Base-by-base conservation (phyloP, 2,888 invertebrate species). In the Drosophila mettleri region DNA sequence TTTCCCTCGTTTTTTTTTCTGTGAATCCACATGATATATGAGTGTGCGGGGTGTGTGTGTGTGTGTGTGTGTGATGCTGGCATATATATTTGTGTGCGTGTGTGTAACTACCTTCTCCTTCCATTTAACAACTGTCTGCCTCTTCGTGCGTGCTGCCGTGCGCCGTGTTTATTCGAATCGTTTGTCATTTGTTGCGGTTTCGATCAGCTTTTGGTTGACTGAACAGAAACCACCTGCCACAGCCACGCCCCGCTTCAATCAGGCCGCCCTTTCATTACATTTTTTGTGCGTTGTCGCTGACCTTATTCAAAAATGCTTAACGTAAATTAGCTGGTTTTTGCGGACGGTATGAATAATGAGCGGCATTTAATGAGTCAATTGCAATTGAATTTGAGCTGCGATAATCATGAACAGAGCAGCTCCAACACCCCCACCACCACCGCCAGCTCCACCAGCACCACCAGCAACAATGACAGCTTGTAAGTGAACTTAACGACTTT, bases 141-240 rank as follows among this genome's bases (percentile, higher is more conserved):
- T 48, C 41, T 20, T 34, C 16, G 36, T 38, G 51, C 9, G 29
- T 38, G 20, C 33, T 29, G 24, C 43, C 29, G 65, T 74, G 39
- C 48, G 53, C 65, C 69, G 70, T 85, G 67, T 77, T 79, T 66
- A 67, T 74, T 74, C 70, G 73, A 71, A 75, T 81, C 85, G 86
- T 85, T 85, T 85, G 85, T 86, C 86, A 85, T 85, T 85, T 85
- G 86, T 78, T 85, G 85, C 84, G 85, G 85, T 86, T 86, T 84
- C 71, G 77, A 75, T 77, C 77, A 84, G 72, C 79, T 71, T 81
- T 77, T 51, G 81, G 84, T 76, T 74, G 74, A 55, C 51, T 84
- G 79, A 63, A 67, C 61, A 63, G n/a, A 29, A 49, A 46, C 41
- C 61, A 48, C 38, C 46, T 38, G 39, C 20, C 34, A 29, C 33